Evolutionary conservation across 1,140 invertebrate species (phyloP), one percentile per base, ranked within the genome.

Genomic region (Andrena cerasifolii): DNA sequence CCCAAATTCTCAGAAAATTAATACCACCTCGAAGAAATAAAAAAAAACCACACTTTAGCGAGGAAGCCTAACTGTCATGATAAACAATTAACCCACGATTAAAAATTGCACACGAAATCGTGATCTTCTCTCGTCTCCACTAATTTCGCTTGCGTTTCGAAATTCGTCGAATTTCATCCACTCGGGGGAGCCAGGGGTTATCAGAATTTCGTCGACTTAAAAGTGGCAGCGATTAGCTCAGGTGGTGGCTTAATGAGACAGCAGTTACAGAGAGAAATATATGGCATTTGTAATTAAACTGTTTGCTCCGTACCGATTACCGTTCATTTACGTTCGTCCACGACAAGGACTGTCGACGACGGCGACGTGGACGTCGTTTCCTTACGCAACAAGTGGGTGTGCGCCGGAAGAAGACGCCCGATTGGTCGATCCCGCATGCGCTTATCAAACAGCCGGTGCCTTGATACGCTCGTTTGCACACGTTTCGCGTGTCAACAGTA

Each of bases 311-410:
- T 16, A 78, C 73, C 58, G 43, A 73, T 72, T 62, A 62, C n/a
- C 45, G 47, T 62, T 61, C 66, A 62, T 54, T 54, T n/a, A 10
- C n/a, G 53, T 51, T 54, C 36, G 36, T 54, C 36, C 61, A 10
- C 24, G 63, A 51, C 33, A 47, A 58, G n/a, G 47, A 53, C 18
- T 47, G 77, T 54, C 61, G 24, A 1, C 56, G 45, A 71, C 51
- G 66, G 43, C 56, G 45, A 71, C 51, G 66, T 49, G 14, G 26
- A n/a, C 59, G 14, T 3, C 56, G 43, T 26, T 40, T 45, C 21
- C 53, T 70, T 80, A 49, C 33, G 75, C 79, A 84, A 84, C 79
- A 84, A 82, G 82, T 82, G 82, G 82, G 75, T 84, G 79, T 83
- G 70, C 51, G 63, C 40, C 45, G 33, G 2, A 58, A 24, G 53